Evolutionary conservation across 2,888 invertebrate species (phyloP).

Genomic region (Neuroscelio doddi): DNA sequence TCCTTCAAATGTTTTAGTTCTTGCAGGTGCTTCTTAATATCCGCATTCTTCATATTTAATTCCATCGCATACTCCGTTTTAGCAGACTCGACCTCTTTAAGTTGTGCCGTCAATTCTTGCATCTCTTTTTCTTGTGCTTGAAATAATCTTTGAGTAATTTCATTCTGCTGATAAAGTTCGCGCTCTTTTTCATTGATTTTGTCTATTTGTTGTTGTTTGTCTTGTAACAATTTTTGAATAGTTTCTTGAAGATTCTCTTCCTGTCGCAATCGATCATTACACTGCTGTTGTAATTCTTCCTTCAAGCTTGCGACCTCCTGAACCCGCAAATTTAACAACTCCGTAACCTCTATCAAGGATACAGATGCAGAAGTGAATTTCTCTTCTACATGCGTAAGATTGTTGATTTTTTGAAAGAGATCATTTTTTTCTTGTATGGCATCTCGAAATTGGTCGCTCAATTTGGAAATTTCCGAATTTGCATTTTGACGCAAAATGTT

Average conservation of each 20-base stretch:
- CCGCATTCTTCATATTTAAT: constrained; percentile 23
- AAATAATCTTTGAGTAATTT: constrained; percentile 41
- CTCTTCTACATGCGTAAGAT: constrained; percentile 70
- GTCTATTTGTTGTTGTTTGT: constrained; percentile 53
- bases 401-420: constrained; percentile 66
- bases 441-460: constrained; percentile 46
- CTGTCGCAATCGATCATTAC: constrained; percentile 48
- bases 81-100: constrained; percentile 30
- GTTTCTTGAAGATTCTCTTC: constrained; percentile 60
- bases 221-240: constrained; percentile 61
- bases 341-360: constrained; percentile 59
- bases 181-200: constrained; percentile 45
- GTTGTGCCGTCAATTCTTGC: constrained; percentile 29
- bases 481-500: constrained; percentile 35
- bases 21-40: constrained; percentile 37
- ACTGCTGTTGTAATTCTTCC: constrained; percentile 58
- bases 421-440: constrained; percentile 56
- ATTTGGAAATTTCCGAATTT: constrained; percentile 25
- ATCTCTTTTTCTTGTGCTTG: constrained; percentile 48
- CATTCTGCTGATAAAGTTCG: constrained; percentile 36
- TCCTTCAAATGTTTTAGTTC: constrained; percentile 49
- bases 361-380: constrained; percentile 42
- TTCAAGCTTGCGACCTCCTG: constrained; percentile 64
- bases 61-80: constrained; percentile 27
- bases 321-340: constrained; percentile 57